A percentile compares a stretch with the other conserved stretches of the same genome.
phyloP scores from a whole-genome alignment of 2,113 vertebrate genomes.

The Nerophis lumbriciformis region DNA sequence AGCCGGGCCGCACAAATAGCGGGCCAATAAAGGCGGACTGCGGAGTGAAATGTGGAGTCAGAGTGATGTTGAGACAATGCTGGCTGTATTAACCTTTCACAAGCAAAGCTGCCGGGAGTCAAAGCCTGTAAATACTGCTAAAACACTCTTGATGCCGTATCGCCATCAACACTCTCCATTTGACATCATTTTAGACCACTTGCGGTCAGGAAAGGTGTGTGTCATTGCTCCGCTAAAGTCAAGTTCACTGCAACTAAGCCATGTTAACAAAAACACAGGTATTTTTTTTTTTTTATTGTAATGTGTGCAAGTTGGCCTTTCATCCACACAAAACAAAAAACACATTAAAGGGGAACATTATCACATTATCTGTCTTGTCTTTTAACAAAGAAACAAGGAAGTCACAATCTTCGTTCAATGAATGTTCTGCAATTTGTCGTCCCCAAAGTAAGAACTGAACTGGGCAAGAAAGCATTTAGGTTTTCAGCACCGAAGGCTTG shows the following conservation, averaged over 20 bases:
- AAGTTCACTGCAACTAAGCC: background rate
- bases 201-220: constrained; percentile 34
- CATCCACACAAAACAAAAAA: no score
- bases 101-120: constrained; percentile 22
- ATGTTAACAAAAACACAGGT: background rate
- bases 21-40: background rate
- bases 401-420: no score
- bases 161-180: constrained; percentile 41
- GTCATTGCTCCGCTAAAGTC: background rate
- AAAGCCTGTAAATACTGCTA: constrained; percentile 27
- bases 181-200: constrained; percentile 45
- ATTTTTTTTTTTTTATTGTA: background rate
- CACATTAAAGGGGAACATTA: no score
- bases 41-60: background rate
- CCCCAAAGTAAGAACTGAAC: no score
- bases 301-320: no score
- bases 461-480: no score
- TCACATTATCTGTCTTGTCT: no score
- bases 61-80: constrained; percentile 3
- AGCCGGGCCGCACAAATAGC: constrained; percentile 11
- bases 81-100: constrained; percentile 31
- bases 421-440: no score
- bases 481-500: no score
- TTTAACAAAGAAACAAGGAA: no score
- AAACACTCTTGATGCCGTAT: constrained; percentile 34